Evolutionary conservation across 2,888 invertebrate genomes (phyloP).

Genomic region (Plutella xylostella): DNA sequence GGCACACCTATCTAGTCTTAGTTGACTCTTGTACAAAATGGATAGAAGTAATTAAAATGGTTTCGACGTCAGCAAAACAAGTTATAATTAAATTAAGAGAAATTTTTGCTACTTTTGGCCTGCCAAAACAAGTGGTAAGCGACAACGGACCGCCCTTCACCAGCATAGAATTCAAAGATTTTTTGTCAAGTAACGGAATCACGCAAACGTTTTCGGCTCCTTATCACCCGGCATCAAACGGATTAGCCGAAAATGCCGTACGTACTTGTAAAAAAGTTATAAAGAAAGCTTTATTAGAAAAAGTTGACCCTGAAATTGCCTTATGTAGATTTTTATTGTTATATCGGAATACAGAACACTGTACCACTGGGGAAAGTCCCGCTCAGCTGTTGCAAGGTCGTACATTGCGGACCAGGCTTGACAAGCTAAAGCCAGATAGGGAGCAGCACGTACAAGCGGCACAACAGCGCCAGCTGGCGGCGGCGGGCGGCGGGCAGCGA

Average conservation of each 20-base stretch:
- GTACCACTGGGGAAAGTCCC: not conserved
- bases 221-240: conserved; percentile 11
- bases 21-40: not conserved
- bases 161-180: conserved; percentile 3
- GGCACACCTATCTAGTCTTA: no score
- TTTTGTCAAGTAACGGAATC: not conserved
- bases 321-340: not conserved
- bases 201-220: conserved; percentile 9
- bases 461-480: not conserved
- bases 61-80: not conserved
- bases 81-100: no score
- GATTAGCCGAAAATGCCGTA: conserved; percentile 8
- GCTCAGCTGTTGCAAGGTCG: not conserved
- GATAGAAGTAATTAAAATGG: not conserved
- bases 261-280: not conserved
- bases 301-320: not conserved
- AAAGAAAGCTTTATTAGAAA: not conserved
- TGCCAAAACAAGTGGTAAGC: not conserved
- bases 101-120: no score
- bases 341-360: not conserved
- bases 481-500: not conserved
- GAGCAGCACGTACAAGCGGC: not conserved
- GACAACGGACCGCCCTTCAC: conserved; percentile 8
- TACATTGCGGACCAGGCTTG: not conserved
- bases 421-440: not conserved